Conservation (phyloP, 2,113 vertebrate species). For the Stomatorhinus ivindoensis region DNA sequence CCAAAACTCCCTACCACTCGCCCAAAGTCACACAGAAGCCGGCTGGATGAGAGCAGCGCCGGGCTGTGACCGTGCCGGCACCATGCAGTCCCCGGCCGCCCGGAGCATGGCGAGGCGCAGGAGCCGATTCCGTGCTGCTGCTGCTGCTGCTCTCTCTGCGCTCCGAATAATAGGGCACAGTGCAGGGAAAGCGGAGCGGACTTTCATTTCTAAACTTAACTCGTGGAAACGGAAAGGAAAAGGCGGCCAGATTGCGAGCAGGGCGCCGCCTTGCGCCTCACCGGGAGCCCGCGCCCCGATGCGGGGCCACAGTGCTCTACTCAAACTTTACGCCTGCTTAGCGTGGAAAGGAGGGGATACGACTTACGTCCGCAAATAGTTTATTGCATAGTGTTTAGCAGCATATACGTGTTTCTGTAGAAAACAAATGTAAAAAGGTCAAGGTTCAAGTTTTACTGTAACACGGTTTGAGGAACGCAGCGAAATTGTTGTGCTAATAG, state of each 20-base stretch:
- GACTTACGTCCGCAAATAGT: not conserved
- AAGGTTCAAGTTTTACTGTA: not conserved
- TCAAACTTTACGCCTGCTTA: no score
- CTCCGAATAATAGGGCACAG: not conserved
- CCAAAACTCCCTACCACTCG: not conserved
- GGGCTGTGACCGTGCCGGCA: not conserved
- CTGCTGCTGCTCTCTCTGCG: not conserved
- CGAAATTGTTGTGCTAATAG: not conserved
- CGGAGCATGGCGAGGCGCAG: not conserved
- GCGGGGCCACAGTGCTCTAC: not conserved
- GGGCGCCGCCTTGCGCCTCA: not conserved
- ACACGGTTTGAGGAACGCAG: not conserved
- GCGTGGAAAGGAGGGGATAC: not conserved
- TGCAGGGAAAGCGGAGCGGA: not conserved
- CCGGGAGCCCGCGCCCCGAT: not conserved
- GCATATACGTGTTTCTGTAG: not conserved
- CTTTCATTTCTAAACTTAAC: constrained; percentile 37
- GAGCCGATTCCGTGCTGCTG: not conserved
- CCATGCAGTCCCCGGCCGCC: not conserved
- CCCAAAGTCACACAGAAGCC: not conserved
- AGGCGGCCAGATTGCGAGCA: not conserved
- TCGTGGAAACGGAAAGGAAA: constrained; percentile 34
- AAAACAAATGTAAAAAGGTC: not conserved
- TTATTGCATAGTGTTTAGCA: not conserved
- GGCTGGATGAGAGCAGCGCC: not conserved